A percentile compares a stretch with the other conserved stretches of the same genome.
phyloP scores from a whole-genome alignment of 2,797 vertebrate genomes.

The Channallabes apus region DNA sequence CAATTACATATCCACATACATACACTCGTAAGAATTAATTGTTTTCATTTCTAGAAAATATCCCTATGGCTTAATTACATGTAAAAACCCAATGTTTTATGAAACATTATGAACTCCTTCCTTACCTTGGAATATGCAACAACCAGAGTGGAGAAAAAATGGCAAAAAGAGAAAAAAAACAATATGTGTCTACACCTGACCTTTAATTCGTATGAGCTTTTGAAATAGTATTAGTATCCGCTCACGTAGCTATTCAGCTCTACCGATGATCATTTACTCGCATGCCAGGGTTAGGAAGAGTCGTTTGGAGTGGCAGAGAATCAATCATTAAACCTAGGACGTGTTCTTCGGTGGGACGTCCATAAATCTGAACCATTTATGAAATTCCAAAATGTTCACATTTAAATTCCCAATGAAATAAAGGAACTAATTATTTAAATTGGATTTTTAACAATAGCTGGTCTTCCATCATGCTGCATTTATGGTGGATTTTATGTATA shows the following conservation, averaged over 20 bases:
- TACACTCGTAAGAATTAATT: neutral
- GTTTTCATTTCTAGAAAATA: neutral
- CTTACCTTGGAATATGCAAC: slow-evolving; percentile 29
- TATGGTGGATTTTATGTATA: neutral
- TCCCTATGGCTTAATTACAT: neutral
- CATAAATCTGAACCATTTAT: neutral
- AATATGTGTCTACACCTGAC: slow-evolving; percentile 61
- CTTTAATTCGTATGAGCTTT: slow-evolving; percentile 66
- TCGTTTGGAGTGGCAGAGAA: slow-evolving; percentile 45
- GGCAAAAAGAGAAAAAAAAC: slow-evolving; percentile 40
- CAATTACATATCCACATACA: neutral
- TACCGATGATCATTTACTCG: slow-evolving; percentile 58
- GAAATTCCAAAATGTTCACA: neutral
- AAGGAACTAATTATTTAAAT: neutral
- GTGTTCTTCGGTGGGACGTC: slow-evolving; percentile 8
- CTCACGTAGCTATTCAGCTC: slow-evolving; percentile 65
- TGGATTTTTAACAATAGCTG: neutral
- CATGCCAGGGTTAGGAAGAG: slow-evolving; percentile 47
- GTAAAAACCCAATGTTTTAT: neutral
- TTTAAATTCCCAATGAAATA: neutral
- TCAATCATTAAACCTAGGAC: slow-evolving; percentile 69
- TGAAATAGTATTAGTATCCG: slow-evolving; percentile 53
- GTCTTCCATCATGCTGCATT: neutral
- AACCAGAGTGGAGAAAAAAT: neutral
- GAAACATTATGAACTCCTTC: neutral